phyloP scores from a whole-genome alignment of 1,140 invertebrate genomes.

The Parasteatoda tepidariorum region DNA sequence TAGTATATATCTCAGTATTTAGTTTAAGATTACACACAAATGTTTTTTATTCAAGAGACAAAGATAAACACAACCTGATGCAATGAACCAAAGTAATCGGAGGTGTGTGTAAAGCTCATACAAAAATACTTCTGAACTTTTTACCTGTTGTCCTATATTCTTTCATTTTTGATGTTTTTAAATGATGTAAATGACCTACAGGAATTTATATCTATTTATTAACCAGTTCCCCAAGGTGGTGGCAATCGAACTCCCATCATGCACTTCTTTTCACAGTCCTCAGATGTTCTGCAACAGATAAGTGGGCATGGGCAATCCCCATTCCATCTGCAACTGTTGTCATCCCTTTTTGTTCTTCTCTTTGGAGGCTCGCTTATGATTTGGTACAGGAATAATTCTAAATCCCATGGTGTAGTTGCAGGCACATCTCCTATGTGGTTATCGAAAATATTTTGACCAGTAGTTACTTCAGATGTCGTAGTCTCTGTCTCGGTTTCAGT shows the following conservation, averaged over 20 bases:
- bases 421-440: neutral
- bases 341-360: neutral
- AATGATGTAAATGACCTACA: no score
- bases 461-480: neutral
- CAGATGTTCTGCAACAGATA: slow-evolving; percentile 28
- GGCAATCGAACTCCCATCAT: slow-evolving; percentile 38
- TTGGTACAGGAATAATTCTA: slow-evolving; percentile 19
- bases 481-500: neutral
- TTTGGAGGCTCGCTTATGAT: neutral
- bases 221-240: slow-evolving; percentile 27
- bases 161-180: no score
- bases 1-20: no score
- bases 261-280: slow-evolving; percentile 13
- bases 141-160: no score
- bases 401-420: neutral
- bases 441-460: neutral
- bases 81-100: no score
- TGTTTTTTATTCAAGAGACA: no score
- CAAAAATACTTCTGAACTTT: no score
- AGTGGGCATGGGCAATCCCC: slow-evolving; percentile 52
- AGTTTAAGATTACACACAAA: no score
- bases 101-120: no score
- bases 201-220: no score
- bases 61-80: no score
- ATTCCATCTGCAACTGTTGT: slow-evolving; percentile 18